phyloP scores from a whole-genome alignment of 2,797 vertebrate species.

The Sorex maritimensis region DNA sequence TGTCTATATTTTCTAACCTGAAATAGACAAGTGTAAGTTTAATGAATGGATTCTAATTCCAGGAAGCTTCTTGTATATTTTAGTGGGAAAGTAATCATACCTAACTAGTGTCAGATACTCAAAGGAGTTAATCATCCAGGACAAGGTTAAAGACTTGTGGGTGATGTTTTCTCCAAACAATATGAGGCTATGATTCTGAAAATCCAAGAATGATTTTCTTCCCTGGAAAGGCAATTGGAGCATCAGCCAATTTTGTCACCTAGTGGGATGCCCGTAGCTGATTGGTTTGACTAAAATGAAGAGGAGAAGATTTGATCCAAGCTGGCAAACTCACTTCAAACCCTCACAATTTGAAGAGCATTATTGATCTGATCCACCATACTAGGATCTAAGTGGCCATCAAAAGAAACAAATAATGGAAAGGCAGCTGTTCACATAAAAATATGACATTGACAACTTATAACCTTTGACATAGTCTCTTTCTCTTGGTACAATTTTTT shows the following conservation, averaged over 20 bases:
- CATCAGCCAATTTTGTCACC: neutral
- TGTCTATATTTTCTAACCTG: neutral
- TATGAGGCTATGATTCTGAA: conserved; percentile 39
- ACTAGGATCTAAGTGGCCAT: neutral
- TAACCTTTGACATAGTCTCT: neutral
- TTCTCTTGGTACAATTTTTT: neutral
- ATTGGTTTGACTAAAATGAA: conserved; percentile 47
- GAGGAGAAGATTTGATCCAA: conserved; percentile 24
- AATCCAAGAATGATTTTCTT: neutral
- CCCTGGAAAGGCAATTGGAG: neutral
- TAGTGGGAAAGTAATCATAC: neutral
- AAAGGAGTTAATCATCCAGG: neutral
- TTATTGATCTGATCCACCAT: neutral
- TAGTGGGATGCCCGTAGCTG: neutral
- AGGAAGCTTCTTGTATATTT: neutral
- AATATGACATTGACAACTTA: neutral
- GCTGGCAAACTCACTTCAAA: neutral
- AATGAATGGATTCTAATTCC: neutral
- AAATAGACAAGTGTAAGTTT: conserved; percentile 9
- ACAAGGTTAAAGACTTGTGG: neutral
- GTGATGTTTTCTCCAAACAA: neutral
- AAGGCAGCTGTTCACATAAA: neutral
- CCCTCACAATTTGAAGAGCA: conserved; percentile 5
- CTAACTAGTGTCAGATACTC: neutral
- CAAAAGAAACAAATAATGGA: neutral